Conservation (phyloP, 2,113 vertebrate genomes). For the Delphinapterus leucas region DNA sequence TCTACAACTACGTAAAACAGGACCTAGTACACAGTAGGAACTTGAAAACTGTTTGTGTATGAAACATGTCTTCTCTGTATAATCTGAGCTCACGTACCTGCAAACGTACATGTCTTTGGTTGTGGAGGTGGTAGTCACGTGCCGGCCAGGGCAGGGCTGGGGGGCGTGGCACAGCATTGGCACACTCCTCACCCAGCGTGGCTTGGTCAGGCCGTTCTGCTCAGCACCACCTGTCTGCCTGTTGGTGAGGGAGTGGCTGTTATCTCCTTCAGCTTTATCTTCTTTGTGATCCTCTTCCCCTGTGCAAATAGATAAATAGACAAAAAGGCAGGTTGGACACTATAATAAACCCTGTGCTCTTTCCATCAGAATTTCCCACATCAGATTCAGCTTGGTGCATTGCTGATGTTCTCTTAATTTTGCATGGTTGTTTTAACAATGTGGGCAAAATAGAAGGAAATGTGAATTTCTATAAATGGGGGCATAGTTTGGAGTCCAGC, state of each 20-base stretch:
- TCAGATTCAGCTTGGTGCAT: not conserved
- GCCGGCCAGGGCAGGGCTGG: not conserved
- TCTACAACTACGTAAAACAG: not conserved
- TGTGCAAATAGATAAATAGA: not conserved
- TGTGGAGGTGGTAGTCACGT: not conserved
- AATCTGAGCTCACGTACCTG: no score
- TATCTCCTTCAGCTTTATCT: not conserved
- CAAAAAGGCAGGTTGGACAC: not conserved
- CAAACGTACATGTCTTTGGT: not conserved
- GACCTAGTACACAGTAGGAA: not conserved
- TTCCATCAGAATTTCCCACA: not conserved
- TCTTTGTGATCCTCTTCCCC: not conserved
- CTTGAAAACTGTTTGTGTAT: not conserved
- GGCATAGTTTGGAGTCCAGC: not conserved
- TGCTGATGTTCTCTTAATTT: not conserved
- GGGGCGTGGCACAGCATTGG: not conserved
- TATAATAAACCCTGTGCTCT: not conserved
- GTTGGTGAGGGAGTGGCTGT: not conserved
- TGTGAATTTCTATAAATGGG: not conserved
- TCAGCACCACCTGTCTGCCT: not conserved
- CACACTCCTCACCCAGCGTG: not conserved
- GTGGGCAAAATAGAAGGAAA: not conserved
- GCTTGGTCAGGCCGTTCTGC: not conserved
- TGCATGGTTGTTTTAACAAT: not conserved
- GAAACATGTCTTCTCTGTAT: not conserved